Base-by-base conservation (phyloP, 2,113 vertebrate species). In the Dunckerocampus dactyliophorus region DNA sequence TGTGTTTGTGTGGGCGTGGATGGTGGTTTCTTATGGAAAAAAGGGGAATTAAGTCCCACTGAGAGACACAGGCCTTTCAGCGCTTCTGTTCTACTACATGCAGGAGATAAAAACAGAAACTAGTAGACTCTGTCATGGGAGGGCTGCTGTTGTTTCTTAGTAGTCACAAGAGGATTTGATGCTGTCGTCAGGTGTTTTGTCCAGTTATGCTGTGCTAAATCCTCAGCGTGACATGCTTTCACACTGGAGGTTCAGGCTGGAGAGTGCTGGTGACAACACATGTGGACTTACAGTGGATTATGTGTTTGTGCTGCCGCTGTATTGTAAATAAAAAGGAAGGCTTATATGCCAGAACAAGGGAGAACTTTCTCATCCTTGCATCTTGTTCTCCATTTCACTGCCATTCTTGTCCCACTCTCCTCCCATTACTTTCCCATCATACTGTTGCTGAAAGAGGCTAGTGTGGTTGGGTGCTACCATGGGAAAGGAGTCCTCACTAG, bases 281-380 rank as follows among this genome's bases (percentile, higher is more conserved):
- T 58, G 45, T 62, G 72, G 74, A 71, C 77, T 61, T 28, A 50
- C 43, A 67, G 49, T 43, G 52, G 69, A 74, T 76, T 63, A 61
- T 74, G 59, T 63, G 78, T 84, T 75, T 74, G 61, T 61, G 76
- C 82, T 76, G 53, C 52, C 62, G 59, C 59, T 62, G 54, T 64
- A 77, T 75, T 74, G 77, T 31, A 28, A 55, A 55, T 37, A 39
- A 39, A 55, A 55, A 39, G 17, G 31, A 19, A 6, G 5, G 31
- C 53, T 39, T 39, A n/a, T 34, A 37, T 12, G 68, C 60, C 74
- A 72, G 75, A 57, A 67, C 63, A 51, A 68, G 67, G 67, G 60
- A 67, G 54, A 15, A 56, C 46, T 53, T 46, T 67, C 43, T 75
- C 62, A 47, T 50, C 66, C 49, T n/a, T 52, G 20, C 43, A 48